Percentiles rank a stretch among this genome's conserved stretches.
phyloP scores from a whole-genome alignment of 2,888 invertebrate species.

The Xylocampa areola region DNA sequence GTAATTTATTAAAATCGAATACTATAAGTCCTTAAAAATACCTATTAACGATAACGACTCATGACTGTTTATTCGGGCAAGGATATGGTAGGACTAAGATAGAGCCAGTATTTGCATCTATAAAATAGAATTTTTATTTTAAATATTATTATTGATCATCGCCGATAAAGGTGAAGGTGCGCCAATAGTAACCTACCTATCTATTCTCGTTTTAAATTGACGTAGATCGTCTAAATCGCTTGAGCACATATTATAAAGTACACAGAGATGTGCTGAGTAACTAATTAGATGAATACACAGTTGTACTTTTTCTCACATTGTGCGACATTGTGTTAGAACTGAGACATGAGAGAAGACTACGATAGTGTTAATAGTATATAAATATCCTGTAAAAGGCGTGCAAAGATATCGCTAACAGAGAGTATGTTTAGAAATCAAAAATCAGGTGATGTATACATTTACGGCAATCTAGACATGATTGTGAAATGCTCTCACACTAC shows the following conservation, averaged over 20 bases:
- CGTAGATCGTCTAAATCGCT: slow-evolving; percentile 4
- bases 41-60: slow-evolving; percentile 22
- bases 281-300: slow-evolving; percentile 18
- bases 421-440: slow-evolving; percentile 5
- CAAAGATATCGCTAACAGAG: slow-evolving; percentile 8
- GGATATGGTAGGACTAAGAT: slow-evolving; percentile 47
- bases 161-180: not conserved
- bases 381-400: not conserved
- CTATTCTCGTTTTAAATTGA: slow-evolving; percentile 12
- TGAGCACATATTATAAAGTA: slow-evolving; percentile 22
- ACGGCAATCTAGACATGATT: not conserved
- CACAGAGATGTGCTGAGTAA: slow-evolving; percentile 19
- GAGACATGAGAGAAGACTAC: slow-evolving; percentile 4
- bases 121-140: slow-evolving; percentile 9
- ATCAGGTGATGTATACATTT: not conserved
- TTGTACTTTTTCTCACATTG: slow-evolving; percentile 23
- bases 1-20: slow-evolving; percentile 67
- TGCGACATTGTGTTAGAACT: slow-evolving; percentile 1
- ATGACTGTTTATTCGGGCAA: slow-evolving; percentile 55
- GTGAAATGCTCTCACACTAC: not conserved
- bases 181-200: slow-evolving; percentile 4
- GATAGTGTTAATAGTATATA: slow-evolving; percentile 11
- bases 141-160: slow-evolving; percentile 1
- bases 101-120: slow-evolving; percentile 36
- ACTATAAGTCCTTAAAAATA: slow-evolving; percentile 34